Evolutionary conservation across 2,113 vertebrate species (phyloP).

Genomic region (Trogon melanurus): DNA sequence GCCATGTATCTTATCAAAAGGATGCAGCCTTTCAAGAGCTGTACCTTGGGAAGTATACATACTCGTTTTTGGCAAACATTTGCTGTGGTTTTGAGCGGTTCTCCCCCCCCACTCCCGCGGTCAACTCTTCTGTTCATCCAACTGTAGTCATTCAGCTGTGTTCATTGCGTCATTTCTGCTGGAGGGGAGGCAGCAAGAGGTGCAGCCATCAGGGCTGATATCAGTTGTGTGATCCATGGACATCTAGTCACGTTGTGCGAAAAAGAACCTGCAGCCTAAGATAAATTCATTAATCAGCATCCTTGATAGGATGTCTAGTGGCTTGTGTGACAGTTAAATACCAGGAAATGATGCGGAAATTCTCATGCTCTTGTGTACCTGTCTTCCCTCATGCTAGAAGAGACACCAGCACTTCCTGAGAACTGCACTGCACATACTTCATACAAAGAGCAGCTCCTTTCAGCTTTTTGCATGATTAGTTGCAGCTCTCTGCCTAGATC

Average conservation of each 20-base stretch:
- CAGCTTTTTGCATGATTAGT: neutral
- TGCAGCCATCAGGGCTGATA: neutral
- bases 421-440: neutral
- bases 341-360: slow-evolving; percentile 13
- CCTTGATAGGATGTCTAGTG: neutral
- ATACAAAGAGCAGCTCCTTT: slow-evolving; percentile 1
- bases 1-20: slow-evolving; percentile 28
- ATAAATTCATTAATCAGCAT: slow-evolving; percentile 37
- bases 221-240: neutral
- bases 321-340: slow-evolving; percentile 19
- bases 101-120: neutral
- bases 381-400: neutral
- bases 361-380: neutral
- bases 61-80: slow-evolving; percentile 12
- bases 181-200: neutral
- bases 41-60: slow-evolving; percentile 1
- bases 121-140: neutral
- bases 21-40: slow-evolving; percentile 47
- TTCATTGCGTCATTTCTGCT: slow-evolving; percentile 21
- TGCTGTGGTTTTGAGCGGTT: slow-evolving; percentile 4
- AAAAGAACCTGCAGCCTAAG: neutral
- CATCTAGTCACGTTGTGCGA: neutral
- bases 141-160: neutral
- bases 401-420: neutral
- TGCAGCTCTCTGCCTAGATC: slow-evolving; percentile 16